These are phyloP conservation scores for Elaphurus davidianus DNA, from an alignment of 2,113 vertebrate species.

Conservation along the genomic window DNA sequence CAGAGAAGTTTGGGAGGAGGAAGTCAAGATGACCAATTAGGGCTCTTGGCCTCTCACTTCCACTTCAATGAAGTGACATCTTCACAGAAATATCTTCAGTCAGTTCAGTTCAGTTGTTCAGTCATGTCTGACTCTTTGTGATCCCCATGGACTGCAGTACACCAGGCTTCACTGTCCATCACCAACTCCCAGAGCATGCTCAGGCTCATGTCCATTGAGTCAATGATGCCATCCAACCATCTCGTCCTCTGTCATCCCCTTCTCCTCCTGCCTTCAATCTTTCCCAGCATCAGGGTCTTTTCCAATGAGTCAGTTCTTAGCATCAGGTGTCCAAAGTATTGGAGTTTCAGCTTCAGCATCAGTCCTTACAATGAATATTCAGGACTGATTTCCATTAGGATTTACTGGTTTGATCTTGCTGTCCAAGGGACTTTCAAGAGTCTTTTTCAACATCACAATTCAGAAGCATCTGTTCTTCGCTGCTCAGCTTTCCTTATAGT, in stretches of 20 bases:
- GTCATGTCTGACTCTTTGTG: background rate
- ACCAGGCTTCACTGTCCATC: background rate
- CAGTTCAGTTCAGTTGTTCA: background rate
- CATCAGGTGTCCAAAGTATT: background rate
- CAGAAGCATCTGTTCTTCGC: background rate
- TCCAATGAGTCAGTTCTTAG: background rate
- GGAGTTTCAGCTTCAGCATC: background rate
- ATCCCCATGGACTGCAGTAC: background rate
- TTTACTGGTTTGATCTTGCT: background rate
- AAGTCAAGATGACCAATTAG: background rate
- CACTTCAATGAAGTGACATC: background rate
- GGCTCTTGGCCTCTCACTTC: background rate
- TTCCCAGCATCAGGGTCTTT: background rate
- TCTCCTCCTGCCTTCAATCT: background rate
- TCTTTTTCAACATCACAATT: background rate
- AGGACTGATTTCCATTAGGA: background rate
- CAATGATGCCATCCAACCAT: background rate
- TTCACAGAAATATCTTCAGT: background rate
- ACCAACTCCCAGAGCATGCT: background rate
- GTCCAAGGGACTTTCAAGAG: background rate
- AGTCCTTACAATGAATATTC: background rate
- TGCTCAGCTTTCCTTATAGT: background rate
- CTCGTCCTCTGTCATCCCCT: background rate
- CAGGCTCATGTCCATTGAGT: background rate
- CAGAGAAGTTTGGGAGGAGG: background rate